Conservation (phyloP, 2,113 vertebrate genomes). For the Nibea albiflora region DNA sequence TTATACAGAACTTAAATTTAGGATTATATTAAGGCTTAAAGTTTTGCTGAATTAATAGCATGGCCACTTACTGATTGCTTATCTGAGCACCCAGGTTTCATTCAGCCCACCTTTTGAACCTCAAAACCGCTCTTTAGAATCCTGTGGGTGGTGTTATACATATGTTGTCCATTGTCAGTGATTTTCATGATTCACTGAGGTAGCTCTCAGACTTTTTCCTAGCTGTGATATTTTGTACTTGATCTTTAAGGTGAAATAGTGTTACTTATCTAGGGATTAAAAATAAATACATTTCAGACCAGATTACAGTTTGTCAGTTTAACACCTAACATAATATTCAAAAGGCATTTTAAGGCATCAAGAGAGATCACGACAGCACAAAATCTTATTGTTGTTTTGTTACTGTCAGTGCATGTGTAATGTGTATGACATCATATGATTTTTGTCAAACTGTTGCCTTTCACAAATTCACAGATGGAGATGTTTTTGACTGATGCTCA, state of each 20-base stretch:
- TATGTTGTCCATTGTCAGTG: too few species aligned
- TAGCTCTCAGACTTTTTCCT: too few species aligned
- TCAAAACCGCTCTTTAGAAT: too few species aligned
- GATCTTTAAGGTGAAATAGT: neutral
- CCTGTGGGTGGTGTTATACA: too few species aligned
- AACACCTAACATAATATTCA: neutral
- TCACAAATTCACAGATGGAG: neutral
- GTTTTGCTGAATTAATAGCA: too few species aligned
- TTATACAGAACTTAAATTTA: too few species aligned
- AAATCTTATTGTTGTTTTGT: neutral
- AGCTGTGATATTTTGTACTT: neutral
- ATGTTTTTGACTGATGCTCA: neutral
- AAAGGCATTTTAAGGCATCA: neutral
- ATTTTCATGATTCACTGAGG: too few species aligned
- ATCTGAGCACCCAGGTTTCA: too few species aligned
- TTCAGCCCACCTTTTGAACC: too few species aligned
- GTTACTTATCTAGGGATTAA: neutral
- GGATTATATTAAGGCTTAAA: too few species aligned
- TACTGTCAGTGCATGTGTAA: too few species aligned
- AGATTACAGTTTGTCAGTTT: neutral
- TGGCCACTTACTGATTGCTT: too few species aligned
- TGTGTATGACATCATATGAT: neutral
- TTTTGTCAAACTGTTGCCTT: neutral
- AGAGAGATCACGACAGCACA: neutral
- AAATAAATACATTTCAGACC: neutral